A percentile compares a stretch with the other conserved stretches of the same genome.
Conservation (phyloP, 2,797 vertebrate species). For the Pangasius djambal region DNA sequence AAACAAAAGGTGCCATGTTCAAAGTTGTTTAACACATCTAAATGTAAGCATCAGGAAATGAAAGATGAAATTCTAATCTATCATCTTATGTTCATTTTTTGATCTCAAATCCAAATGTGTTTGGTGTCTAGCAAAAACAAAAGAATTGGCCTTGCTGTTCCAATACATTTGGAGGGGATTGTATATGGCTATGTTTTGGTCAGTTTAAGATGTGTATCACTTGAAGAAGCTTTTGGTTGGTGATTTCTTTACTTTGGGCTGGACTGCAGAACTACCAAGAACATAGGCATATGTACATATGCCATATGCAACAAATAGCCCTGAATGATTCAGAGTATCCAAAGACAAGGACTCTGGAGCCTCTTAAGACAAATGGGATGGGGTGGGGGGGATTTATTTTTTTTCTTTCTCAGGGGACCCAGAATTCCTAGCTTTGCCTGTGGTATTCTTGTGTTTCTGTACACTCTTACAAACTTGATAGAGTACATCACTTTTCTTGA, state of each 20-base stretch:
- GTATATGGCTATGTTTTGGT: not conserved
- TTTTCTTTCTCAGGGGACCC: not conserved
- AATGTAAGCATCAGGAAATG: not conserved
- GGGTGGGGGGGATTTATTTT: not conserved
- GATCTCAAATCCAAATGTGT: not conserved
- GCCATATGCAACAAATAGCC: not conserved
- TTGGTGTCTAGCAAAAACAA: not conserved
- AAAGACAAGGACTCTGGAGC: not conserved
- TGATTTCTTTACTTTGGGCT: not conserved
- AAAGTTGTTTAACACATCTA: no score
- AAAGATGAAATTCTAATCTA: not conserved
- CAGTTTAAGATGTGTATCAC: not conserved
- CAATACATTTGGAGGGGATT: not conserved
- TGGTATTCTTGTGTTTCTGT: not conserved
- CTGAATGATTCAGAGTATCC: not conserved
- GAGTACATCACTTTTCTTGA: not conserved
- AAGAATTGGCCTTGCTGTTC: not conserved
- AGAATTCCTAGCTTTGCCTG: not conserved
- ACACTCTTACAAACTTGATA: not conserved
- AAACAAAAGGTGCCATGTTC: no score
- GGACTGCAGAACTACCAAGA: not conserved
- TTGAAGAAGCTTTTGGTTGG: not conserved
- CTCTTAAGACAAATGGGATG: not conserved
- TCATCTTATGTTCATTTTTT: not conserved
- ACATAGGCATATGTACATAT: no score